Base-by-base conservation (phyloP, 2,888 invertebrate genomes). In the Cantharis flavilabris region DNA sequence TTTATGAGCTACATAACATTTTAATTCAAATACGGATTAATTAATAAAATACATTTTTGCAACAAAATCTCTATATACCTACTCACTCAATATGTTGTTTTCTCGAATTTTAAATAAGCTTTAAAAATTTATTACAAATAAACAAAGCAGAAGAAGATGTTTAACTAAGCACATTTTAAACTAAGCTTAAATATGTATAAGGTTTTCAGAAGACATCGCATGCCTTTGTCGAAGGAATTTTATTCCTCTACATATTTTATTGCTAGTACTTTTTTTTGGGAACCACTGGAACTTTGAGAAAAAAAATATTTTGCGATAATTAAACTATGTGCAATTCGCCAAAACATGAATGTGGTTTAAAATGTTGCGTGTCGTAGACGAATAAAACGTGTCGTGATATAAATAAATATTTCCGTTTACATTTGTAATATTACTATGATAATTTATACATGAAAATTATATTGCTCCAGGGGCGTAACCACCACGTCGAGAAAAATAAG, bases 391-490 rank as follows among this genome's bases (percentile, higher is more conserved):
- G 64, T 28, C 30, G 64, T 28, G 30, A 71, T 49, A 49, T 49
- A 49, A 49, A 49, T 49, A 49, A 49, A 71, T 71, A 71, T 71
- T 71, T 71, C 71, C 63, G 71, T 62, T 64, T 71, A 71, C 49
- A 73, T 73, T 73, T 67, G 73, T 73, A 65, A 64, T 67, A 73
- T 67, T 73, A 62, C 73, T 30, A 49, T 49, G 49, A 49, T 67
- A 73, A 73, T 73, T 69, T 33, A 73, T 67, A 73, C 67, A 69
- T 72, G 69, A 64, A 16, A 73, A 49, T 49, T 23, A 49, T 49
- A 67, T 73, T 49, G 49, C 49, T 49, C 49, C 49, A n/a, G 49
- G 49, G 49, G 49, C 49, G 49, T 49, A 49, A 49, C 49, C 49
- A 49, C 49, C 49, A 49, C 49, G 49, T n/a, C 49, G 49, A 49